These are phyloP conservation scores for Puffinus mauretanicus DNA, from an alignment of 2,113 vertebrate genomes.

Conservation along the genomic window DNA sequence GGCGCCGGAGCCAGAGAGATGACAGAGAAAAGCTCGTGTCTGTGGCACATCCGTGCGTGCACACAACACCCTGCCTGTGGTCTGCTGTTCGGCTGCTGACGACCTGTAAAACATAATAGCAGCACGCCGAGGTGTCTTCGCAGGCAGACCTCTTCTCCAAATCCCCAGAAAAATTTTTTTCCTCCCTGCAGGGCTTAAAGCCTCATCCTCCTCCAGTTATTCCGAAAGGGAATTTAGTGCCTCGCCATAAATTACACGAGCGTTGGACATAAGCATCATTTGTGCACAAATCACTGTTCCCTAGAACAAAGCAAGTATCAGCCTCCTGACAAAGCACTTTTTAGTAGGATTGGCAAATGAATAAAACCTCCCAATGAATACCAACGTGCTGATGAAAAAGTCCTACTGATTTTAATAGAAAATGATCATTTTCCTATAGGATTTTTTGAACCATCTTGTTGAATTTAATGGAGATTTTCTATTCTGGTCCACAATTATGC, in stretches of 20 bases:
- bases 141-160: neutral
- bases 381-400: conserved; percentile 9
- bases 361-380: conserved; percentile 54
- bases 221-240: conserved; percentile 46
- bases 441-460: conserved; percentile 35
- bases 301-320: conserved; percentile 59
- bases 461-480: conserved; percentile 65
- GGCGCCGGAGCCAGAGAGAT: conserved; percentile 14
- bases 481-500: conserved; percentile 60
- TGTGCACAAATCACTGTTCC: conserved; percentile 54
- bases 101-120: neutral
- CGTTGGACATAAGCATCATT: conserved; percentile 39
- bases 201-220: conserved; percentile 7
- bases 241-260: conserved; percentile 16
- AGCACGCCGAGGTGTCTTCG: neutral
- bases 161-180: neutral
- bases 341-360: conserved; percentile 54
- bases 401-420: conserved; percentile 44
- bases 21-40: conserved; percentile 25
- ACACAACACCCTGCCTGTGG: neutral
- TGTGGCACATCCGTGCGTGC: neutral
- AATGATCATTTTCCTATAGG: conserved; percentile 59
- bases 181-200: neutral
- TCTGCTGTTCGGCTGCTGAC: neutral
- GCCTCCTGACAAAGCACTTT: conserved; percentile 63